Percentiles rank a stretch among this genome's conserved stretches.
Evolutionary conservation across 2,888 invertebrate genomes (phyloP).

Genomic region (Myathropa florea): DNA sequence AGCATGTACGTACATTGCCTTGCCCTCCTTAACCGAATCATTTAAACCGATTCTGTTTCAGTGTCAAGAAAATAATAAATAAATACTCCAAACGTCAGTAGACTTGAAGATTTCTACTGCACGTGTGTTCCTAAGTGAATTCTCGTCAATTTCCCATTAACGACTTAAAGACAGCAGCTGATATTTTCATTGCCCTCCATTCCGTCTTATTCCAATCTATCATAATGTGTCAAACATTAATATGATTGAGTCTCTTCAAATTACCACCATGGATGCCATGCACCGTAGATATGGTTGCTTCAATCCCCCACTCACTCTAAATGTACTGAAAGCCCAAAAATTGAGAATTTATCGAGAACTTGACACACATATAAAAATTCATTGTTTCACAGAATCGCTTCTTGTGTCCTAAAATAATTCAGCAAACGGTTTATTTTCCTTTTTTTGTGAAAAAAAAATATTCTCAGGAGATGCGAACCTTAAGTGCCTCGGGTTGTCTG

Average conservation of each 20-base stretch:
- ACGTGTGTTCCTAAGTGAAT: too few relatives aligned
- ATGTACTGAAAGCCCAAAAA: not conserved
- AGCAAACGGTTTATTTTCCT: not conserved
- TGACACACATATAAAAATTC: not conserved
- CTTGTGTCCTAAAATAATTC: not conserved
- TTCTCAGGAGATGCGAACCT: not conserved
- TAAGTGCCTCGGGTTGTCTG: not conserved
- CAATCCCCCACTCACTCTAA: too few relatives aligned
- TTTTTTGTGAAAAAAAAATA: not conserved
- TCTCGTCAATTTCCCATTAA: not conserved
- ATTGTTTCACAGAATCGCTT: not conserved
- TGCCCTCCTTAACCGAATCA: too few relatives aligned
- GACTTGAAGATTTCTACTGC: too few relatives aligned
- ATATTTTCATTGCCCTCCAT: not conserved
- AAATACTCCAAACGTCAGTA: too few relatives aligned
- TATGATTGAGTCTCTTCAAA: not conserved
- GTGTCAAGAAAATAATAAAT: too few relatives aligned
- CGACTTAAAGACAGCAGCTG: not conserved
- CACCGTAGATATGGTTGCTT: too few relatives aligned
- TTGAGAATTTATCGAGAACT: not conserved
- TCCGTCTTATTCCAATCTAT: not conserved
- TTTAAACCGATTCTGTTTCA: too few relatives aligned
- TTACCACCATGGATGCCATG: not conserved
- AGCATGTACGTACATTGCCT: too few relatives aligned
- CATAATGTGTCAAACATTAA: not conserved